Evolutionary conservation across 2,797 vertebrate genomes (phyloP).

Genomic region (Labroides dimidiatus): DNA sequence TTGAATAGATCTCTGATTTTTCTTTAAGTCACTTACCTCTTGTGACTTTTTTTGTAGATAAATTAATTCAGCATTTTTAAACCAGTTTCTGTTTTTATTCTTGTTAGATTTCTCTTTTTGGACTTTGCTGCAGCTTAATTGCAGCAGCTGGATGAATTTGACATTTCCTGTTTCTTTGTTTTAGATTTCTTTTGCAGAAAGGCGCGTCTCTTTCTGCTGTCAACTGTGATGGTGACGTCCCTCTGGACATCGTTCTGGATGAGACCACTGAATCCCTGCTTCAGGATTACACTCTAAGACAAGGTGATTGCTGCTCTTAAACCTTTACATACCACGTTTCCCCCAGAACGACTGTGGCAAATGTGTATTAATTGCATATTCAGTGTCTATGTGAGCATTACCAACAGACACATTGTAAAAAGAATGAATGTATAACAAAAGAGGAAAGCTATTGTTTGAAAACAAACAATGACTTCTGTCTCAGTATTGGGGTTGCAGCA

Average conservation of each 20-base stretch:
- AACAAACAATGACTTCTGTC: no score
- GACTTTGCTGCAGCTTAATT: background rate
- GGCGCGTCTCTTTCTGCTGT: constrained; percentile 88
- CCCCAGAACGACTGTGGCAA: background rate
- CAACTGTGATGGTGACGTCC: constrained; percentile 93
- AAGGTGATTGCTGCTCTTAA: constrained; percentile 75
- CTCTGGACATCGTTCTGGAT: constrained; percentile 91
- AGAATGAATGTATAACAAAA: no score
- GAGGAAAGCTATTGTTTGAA: no score
- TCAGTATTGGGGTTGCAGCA: no score
- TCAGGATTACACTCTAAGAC: constrained; percentile 81
- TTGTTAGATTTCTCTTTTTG: background rate
- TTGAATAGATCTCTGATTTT: constrained; percentile 15
- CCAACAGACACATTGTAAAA: no score
- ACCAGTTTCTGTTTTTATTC: constrained; percentile 2
- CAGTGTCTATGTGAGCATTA: no score
- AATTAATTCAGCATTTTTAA: background rate
- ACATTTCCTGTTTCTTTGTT: constrained; percentile 26
- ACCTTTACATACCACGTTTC: background rate
- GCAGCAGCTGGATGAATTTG: background rate
- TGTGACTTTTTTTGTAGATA: background rate
- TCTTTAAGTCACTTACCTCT: background rate
- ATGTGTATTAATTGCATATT: no score
- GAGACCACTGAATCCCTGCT: constrained; percentile 90
- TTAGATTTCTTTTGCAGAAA: constrained; percentile 88